phyloP scores from a whole-genome alignment of 1,140 invertebrate species.

The Tetranychus urticae region DNA sequence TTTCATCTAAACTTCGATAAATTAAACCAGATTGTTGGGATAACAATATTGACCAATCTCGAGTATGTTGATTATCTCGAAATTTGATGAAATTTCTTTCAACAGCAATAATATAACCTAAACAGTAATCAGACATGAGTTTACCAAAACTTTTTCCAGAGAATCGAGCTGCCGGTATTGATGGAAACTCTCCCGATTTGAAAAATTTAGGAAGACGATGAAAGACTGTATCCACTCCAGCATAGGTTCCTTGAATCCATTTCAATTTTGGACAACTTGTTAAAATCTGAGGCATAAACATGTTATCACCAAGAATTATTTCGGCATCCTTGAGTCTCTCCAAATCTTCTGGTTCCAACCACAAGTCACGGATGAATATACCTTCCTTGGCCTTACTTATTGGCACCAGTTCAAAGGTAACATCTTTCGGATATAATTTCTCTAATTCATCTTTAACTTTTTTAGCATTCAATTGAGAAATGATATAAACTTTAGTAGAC shows the following conservation, averaged over 20 bases:
- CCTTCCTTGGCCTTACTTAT: background rate
- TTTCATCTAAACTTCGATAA: background rate
- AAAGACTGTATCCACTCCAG: background rate
- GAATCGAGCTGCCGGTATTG: background rate
- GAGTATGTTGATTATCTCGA: background rate
- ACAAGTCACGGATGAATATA: background rate
- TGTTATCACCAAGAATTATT: background rate
- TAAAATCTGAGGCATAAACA: background rate
- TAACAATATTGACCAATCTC: background rate
- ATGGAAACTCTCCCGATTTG: background rate
- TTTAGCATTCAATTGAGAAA: too few species aligned
- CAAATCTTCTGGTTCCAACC: background rate
- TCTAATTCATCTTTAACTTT: too few species aligned
- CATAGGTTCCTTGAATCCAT: background rate
- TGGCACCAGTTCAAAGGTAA: too few species aligned
- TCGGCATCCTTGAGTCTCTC: background rate
- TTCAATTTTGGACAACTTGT: background rate
- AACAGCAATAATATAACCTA: background rate
- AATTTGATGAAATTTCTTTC: background rate
- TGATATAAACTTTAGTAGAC: too few species aligned
- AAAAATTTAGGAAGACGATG: background rate
- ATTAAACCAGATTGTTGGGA: too few species aligned
- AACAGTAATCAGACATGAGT: background rate
- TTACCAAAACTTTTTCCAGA: background rate
- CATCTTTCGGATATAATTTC: too few species aligned